Percentiles rank a stretch among this genome's conserved stretches.
Evolutionary conservation across 2,113 vertebrate genomes (phyloP).

Genomic region (Circaetus cinerascens): DNA sequence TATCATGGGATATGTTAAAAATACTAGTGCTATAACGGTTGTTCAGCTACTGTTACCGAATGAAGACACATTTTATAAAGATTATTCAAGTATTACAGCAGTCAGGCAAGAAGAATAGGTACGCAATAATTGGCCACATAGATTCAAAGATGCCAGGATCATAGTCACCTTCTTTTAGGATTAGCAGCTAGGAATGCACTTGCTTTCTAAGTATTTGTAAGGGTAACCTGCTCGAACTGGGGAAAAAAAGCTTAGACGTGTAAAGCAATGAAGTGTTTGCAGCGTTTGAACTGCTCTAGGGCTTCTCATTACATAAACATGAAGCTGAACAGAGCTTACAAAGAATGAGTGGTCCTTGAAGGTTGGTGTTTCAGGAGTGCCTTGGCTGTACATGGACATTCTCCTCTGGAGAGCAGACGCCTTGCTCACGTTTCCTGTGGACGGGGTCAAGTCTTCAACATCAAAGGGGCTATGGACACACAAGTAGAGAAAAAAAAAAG

Average conservation of each 20-base stretch:
- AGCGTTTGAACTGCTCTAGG: neutral
- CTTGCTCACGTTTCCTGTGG: constrained; percentile 87
- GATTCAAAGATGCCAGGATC: neutral
- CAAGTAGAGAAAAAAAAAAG: neutral
- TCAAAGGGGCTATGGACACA: constrained; percentile 87
- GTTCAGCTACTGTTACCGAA: neutral
- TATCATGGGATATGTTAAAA: neutral
- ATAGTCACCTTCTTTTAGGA: neutral
- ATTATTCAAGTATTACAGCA: neutral
- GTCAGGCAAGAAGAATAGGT: neutral
- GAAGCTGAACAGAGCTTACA: constrained; percentile 78
- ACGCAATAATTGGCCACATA: neutral
- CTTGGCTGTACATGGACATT: constrained; percentile 96
- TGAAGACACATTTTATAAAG: neutral
- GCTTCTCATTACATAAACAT: neutral
- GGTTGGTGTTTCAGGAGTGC: constrained; percentile 93
- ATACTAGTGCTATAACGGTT: neutral
- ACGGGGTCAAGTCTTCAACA: constrained; percentile 90
- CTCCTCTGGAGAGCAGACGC: constrained; percentile 89
- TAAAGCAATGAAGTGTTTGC: neutral
- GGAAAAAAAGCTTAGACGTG: neutral
- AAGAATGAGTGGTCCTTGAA: constrained; percentile 94
- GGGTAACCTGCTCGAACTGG: neutral
- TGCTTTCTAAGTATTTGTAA: neutral
- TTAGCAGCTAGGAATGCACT: neutral